phyloP scores from a whole-genome alignment of 2,113 vertebrate genomes.

The Rana temporaria region DNA sequence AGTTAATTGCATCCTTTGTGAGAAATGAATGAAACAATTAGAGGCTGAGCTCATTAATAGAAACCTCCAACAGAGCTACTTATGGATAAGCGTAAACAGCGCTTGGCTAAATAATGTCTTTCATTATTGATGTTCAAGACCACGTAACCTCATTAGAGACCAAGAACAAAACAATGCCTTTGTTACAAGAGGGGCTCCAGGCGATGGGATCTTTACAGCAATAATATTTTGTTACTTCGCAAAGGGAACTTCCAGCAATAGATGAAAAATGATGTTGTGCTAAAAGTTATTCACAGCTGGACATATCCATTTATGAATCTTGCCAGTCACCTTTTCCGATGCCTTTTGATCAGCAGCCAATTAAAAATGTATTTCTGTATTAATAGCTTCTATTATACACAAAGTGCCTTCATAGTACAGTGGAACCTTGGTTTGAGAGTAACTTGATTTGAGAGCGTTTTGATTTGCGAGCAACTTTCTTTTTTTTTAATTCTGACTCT shows the following conservation, averaged over 20 bases:
- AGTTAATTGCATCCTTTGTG: constrained; percentile 42
- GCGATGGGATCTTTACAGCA: not conserved
- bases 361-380: not conserved
- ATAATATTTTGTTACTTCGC: not conserved
- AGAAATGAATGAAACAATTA: constrained; percentile 27
- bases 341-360: constrained; percentile 3
- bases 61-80: constrained; percentile 25
- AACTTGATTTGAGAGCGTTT: too few relatives aligned
- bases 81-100: constrained; percentile 22
- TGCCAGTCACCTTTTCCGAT: not conserved
- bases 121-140: constrained; percentile 43
- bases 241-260: not conserved
- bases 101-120: constrained; percentile 21
- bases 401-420: too few relatives aligned
- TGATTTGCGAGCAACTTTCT: too few relatives aligned
- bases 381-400: too few relatives aligned
- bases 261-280: not conserved
- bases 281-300: constrained; percentile 17
- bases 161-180: not conserved
- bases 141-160: constrained; percentile 12
- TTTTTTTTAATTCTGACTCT: too few relatives aligned
- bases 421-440: too few relatives aligned
- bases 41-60: constrained; percentile 42
- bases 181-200: not conserved
- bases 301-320: not conserved